Evolutionary conservation across 1,140 invertebrate genomes (phyloP).

Genomic region (Brachionus rotundiformis): DNA sequence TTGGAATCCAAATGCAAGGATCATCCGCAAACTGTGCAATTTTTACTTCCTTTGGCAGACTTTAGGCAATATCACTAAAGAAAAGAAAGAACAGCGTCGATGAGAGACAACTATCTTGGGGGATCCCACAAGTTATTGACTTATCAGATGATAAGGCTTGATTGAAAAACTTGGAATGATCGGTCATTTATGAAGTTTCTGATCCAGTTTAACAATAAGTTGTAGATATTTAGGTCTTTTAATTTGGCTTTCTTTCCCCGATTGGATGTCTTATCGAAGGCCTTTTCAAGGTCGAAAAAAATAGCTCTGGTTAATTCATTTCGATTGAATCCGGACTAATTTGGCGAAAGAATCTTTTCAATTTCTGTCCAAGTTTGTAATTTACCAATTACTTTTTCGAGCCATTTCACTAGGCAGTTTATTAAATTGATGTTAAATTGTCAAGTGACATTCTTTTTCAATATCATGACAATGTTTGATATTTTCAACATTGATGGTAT

Average conservation of each 20-base stretch:
- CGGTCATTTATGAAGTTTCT: neutral
- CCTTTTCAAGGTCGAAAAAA: slow-evolving; percentile 62
- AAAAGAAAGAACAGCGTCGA: no score
- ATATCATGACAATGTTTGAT: slow-evolving; percentile 45
- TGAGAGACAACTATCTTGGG: neutral
- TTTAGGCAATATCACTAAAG: no score
- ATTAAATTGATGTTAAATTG: neutral
- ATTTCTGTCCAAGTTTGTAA: slow-evolving; percentile 7
- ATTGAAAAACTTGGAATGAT: neutral
- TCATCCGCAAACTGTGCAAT: neutral
- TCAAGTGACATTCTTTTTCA: slow-evolving; percentile 52
- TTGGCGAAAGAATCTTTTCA: neutral
- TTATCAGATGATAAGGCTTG: neutral
- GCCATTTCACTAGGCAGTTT: neutral
- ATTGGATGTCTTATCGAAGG: slow-evolving; percentile 62
- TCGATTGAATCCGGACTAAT: slow-evolving; percentile 57
- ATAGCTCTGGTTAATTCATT: slow-evolving; percentile 56
- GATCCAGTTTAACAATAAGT: neutral
- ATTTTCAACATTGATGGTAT: slow-evolving; percentile 48
- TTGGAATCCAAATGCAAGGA: neutral
- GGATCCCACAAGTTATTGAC: neutral
- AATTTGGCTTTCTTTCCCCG: slow-evolving; percentile 59
- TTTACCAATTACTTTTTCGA: slow-evolving; percentile 52
- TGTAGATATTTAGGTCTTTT: neutral
- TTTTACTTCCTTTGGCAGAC: no score